A percentile compares a stretch with the other conserved stretches of the same genome.
Conservation (phyloP, 2,113 vertebrate genomes). For the Nycticorax nycticorax region DNA sequence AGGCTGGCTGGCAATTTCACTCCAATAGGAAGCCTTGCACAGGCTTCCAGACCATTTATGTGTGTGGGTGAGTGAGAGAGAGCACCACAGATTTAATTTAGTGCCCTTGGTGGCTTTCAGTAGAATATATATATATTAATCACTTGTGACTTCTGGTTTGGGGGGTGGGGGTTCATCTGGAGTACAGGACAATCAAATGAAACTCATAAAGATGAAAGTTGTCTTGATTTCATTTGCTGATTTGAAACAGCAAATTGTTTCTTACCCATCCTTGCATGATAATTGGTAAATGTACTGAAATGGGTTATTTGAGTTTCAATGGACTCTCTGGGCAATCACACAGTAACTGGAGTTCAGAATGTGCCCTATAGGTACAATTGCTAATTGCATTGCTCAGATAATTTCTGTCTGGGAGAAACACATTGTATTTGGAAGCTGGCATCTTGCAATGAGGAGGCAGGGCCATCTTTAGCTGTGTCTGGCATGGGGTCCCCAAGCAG, state of each 20-base stretch:
- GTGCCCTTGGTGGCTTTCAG: conserved; percentile 45
- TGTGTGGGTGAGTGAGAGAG: not conserved
- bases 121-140: conserved; percentile 35
- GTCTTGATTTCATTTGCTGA: conserved; percentile 51
- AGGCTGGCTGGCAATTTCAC: conserved; percentile 38
- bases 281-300: conserved; percentile 61
- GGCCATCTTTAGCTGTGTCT: not conserved
- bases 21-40: not conserved
- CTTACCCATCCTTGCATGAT: conserved; percentile 49
- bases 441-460: not conserved
- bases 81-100: conserved; percentile 48
- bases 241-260: conserved; percentile 54
- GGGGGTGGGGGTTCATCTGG: conserved; percentile 12
- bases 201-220: conserved; percentile 56
- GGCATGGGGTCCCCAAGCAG: not conserved
- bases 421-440: not conserved
- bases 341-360: conserved; percentile 28
- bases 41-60: conserved; percentile 32
- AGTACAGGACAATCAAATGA: conserved; percentile 52
- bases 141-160: conserved; percentile 29
- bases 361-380: conserved; percentile 42
- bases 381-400: conserved; percentile 26
- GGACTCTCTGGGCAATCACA: conserved; percentile 31
- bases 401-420: conserved; percentile 46
- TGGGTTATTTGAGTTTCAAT: conserved; percentile 45